Conservation (phyloP, 2,888 invertebrate species). For the Autographa gamma region DNA sequence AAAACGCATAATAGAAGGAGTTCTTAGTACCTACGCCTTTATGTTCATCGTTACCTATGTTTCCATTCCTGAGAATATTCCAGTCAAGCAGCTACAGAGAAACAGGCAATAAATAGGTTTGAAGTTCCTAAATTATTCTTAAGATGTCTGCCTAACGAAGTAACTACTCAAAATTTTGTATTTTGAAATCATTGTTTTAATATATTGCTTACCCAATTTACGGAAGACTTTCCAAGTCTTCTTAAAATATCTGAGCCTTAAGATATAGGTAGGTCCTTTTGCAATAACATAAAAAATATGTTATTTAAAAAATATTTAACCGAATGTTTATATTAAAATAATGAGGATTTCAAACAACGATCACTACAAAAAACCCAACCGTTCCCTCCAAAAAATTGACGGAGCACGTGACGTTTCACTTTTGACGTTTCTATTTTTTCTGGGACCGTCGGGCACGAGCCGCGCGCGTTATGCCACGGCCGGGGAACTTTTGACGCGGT, state of each 20-base stretch:
- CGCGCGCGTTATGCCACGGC: conserved; percentile 79
- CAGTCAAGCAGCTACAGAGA: too few species aligned
- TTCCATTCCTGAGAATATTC: too few species aligned
- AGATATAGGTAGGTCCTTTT: conserved; percentile 27
- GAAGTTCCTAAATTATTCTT: too few species aligned
- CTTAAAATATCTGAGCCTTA: not conserved
- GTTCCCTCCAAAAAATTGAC: conserved; percentile 56
- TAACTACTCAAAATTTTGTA: too few species aligned
- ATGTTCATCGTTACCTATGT: too few species aligned
- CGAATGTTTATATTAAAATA: conserved; percentile 7
- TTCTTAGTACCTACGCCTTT: too few species aligned
- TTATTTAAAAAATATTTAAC: not conserved
- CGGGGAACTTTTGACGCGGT: conserved; percentile 85
- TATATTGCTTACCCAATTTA: conserved; percentile 4
- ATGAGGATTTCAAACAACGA: conserved; percentile 30
- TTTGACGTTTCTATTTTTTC: conserved; percentile 69
- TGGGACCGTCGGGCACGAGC: conserved; percentile 59
- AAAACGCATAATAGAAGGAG: too few species aligned
- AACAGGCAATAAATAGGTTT: too few species aligned
- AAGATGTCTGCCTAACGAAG: too few species aligned
- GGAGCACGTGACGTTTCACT: conserved; percentile 57
- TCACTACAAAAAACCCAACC: conserved; percentile 33
- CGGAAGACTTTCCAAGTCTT: not conserved
- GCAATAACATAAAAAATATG: conserved; percentile 14
- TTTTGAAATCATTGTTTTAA: too few species aligned